A percentile compares a stretch with the other conserved stretches of the same genome.
Conservation (phyloP, 2,888 invertebrate genomes). For the Dryobota labecula region DNA sequence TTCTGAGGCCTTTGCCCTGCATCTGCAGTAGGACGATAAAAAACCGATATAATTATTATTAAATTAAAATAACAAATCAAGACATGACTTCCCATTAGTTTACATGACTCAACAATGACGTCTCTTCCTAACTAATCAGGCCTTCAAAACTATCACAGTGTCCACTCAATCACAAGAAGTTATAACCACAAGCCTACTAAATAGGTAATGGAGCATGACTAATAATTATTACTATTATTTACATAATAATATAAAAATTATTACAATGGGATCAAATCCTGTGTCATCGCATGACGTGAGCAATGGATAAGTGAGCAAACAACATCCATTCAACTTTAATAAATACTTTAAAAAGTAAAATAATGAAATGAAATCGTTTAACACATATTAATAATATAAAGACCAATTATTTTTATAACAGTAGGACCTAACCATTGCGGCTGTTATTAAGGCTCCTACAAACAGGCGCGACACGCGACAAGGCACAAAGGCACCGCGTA, state of each 20-base stretch:
- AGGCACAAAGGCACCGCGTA: too few species aligned
- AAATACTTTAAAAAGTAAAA: neutral
- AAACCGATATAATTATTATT: neutral
- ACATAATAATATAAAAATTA: conserved; percentile 20
- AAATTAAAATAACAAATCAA: neutral
- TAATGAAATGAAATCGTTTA: too few species aligned
- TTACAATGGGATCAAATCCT: conserved; percentile 26
- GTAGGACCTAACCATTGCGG: too few species aligned
- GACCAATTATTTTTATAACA: too few species aligned
- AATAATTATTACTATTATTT: conserved; percentile 44
- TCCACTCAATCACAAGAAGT: conserved; percentile 8
- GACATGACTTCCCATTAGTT: neutral
- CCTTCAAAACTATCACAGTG: conserved; percentile 14
- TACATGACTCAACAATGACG: conserved; percentile 36
- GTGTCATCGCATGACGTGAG: conserved; percentile 52
- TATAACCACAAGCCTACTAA: conserved; percentile 45
- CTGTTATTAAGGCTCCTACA: too few species aligned
- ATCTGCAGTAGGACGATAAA: neutral
- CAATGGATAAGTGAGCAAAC: conserved; percentile 33
- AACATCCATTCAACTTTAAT: conserved; percentile 40
- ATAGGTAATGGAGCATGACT: conserved; percentile 37
- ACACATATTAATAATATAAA: too few species aligned
- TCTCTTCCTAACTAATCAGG: neutral
- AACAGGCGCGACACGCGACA: too few species aligned
- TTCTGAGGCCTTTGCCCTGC: neutral